Evolutionary conservation across 1,140 invertebrate species (phyloP), one percentile per base, ranked within the genome.

Genomic region (Drosophila kurseongensis): DNA sequence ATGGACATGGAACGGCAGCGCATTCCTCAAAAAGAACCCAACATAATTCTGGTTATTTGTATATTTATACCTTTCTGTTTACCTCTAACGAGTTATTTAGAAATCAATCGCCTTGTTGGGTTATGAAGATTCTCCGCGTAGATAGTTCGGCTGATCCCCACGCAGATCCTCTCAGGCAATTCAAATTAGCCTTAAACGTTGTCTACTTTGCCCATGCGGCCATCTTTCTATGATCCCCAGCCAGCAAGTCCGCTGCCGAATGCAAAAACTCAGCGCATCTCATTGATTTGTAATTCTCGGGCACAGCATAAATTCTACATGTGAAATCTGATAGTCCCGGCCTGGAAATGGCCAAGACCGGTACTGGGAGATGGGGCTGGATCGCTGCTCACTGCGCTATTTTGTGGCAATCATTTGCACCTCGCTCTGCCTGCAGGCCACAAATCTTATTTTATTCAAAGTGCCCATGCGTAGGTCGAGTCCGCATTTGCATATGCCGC

Each of bases 251-350:
- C 35, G 41, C 52, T 65, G 36, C n/a, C 42, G 65, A 62, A 80
- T 77, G 78, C 78, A 69, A 32, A 55, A 66, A 59, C 52, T 5
- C 36, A 52, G 47, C 58, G 84, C 84, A 88, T 89, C 73, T 89
- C 84, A 89, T 89, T 89, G 85, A 89, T 89, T 89, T 89, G 84
- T 89, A 84, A 89, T 89, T 89, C 84, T 56, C 69, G 74, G 76
- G 77, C 65, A 42, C 69, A 66, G 84, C 68, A 89, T 89, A 89
- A 89, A 89, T 90, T 89, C 69, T 75, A 71, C 84, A 89, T 84
- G 84, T 80, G 84, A 89, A 90, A 90, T 89, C 84, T 75, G 85
- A 90, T 89, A 89, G 84, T 66, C 77, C 23, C 62, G 36, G 48
- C 32, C 59, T 16, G 63, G 12, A 61, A 55, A 77, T 65, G 62